phyloP scores from a whole-genome alignment of 2,113 vertebrate genomes.

The Odocoileus hemionus region DNA sequence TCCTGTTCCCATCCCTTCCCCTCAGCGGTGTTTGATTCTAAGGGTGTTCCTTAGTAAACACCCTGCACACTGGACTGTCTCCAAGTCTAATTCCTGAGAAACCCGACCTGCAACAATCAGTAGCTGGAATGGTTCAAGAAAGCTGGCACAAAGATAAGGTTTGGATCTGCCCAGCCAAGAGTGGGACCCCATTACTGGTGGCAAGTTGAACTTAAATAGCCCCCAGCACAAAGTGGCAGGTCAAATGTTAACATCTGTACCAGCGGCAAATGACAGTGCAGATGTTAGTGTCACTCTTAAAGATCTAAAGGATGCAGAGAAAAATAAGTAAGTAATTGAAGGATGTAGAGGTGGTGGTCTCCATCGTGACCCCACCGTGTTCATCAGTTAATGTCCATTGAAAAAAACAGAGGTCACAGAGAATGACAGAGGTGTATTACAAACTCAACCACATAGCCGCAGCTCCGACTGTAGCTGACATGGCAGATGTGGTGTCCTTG shows the following conservation, averaged over 20 bases:
- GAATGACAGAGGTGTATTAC: not conserved
- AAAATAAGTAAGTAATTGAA: not conserved
- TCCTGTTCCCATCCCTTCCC: not conserved
- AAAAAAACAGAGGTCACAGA: not conserved
- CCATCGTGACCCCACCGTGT: not conserved
- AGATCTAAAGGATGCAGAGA: not conserved
- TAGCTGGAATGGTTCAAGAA: not conserved
- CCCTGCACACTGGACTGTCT: not conserved
- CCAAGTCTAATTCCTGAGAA: not conserved
- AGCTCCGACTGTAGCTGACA: not conserved
- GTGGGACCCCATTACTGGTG: not conserved
- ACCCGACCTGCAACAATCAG: not conserved
- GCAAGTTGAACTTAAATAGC: not conserved
- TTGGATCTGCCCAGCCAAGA: not conserved
- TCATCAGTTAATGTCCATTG: too few relatives aligned
- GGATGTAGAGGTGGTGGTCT: not conserved
- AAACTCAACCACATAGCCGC: not conserved
- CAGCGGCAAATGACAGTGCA: not conserved
- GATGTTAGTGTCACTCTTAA: not conserved
- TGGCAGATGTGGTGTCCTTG: not conserved
- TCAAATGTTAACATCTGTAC: not conserved
- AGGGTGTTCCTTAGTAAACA: not conserved
- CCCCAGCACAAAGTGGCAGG: not conserved
- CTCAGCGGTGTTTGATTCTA: not conserved
- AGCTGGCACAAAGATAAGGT: not conserved